Conservation (phyloP, 1,140 invertebrate genomes). For the Scaptomyza pallida region DNA sequence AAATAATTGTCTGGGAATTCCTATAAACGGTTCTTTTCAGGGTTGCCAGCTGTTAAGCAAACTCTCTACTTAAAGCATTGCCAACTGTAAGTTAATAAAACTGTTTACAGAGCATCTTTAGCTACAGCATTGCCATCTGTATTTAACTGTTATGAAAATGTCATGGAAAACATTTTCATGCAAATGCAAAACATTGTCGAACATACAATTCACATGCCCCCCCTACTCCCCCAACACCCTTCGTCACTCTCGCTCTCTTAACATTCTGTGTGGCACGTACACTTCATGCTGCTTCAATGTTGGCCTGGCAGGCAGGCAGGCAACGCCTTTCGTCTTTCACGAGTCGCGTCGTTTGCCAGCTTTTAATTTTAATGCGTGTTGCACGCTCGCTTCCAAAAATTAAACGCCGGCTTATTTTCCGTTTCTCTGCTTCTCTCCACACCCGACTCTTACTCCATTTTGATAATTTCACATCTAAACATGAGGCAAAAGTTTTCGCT, state of each 20-base stretch:
- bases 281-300: slow-evolving; percentile 29
- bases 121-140: neutral
- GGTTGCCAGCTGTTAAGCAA: neutral
- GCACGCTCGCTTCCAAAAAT: slow-evolving; percentile 74
- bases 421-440: slow-evolving; percentile 8
- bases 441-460: neutral
- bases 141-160: slow-evolving; percentile 26
- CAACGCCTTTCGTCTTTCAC: slow-evolving; percentile 19
- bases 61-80: neutral
- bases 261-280: slow-evolving; percentile 59
- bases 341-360: slow-evolving; percentile 44
- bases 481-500: slow-evolving; percentile 50
- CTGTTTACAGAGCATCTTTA: neutral
- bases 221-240: too few relatives aligned
- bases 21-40: too few relatives aligned
- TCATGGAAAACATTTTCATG: slow-evolving; percentile 71
- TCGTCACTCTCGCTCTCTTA: neutral
- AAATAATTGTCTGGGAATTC: too few relatives aligned
- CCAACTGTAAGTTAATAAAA: neutral
- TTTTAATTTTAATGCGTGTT: slow-evolving; percentile 81
- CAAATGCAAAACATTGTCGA: slow-evolving; percentile 72
- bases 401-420: slow-evolving; percentile 75
- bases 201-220: slow-evolving; percentile 6
- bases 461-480: slow-evolving; percentile 60
- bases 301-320: slow-evolving; percentile 11